phyloP scores from a whole-genome alignment of 2,797 vertebrate genomes.

The Gadopsis bispinosus region DNA sequence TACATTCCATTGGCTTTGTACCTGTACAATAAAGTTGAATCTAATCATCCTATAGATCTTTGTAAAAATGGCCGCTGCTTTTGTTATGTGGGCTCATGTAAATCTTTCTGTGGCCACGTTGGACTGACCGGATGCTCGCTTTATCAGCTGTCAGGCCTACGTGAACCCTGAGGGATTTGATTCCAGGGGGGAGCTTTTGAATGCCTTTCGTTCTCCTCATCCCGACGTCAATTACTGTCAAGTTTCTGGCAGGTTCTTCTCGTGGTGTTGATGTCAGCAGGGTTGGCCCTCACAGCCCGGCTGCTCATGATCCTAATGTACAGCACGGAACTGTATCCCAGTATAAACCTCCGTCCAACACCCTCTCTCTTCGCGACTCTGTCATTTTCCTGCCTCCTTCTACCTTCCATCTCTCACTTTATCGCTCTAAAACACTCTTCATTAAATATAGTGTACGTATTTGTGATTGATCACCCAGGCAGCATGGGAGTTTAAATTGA shows the following conservation, averaged over 20 bases:
- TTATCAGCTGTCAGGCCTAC: conserved; percentile 15
- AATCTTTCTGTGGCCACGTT: neutral
- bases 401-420: neutral
- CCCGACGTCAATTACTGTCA: conserved; percentile 35
- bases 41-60: neutral
- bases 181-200: neutral
- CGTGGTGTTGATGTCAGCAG: conserved; percentile 23
- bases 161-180: conserved; percentile 5
- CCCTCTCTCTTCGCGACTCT: neutral
- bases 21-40: no score
- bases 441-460: conserved; percentile 60
- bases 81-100: neutral
- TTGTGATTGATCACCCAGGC: conserved; percentile 50
- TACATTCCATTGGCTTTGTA: no score
- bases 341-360: conserved; percentile 16
- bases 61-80: neutral
- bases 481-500: conserved; percentile 50
- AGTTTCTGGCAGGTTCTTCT: conserved; percentile 25
- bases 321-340: neutral
- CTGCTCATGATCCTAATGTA: conserved; percentile 14
- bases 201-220: neutral
- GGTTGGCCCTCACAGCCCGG: neutral
- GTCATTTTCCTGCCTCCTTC: neutral
- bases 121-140: conserved; percentile 9
- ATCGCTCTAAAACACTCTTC: conserved; percentile 34